These are phyloP conservation scores for Xestoiulus laeticollis DNA, from an alignment of 2,888 invertebrate species.

Conservation along the genomic window DNA sequence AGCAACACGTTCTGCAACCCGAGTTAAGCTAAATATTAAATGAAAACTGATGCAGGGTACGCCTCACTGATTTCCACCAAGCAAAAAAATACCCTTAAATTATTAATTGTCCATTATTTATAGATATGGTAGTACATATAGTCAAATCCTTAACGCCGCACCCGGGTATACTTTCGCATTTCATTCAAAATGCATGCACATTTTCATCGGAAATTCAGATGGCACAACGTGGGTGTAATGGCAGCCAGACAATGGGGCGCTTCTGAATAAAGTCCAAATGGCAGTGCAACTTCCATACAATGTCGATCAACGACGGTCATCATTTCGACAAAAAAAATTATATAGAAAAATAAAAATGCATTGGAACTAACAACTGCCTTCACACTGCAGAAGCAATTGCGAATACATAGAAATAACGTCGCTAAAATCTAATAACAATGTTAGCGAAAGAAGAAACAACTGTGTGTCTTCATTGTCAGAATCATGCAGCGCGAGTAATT, in stretches of 20 bases:
- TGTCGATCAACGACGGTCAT: not conserved
- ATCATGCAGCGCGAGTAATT: not conserved
- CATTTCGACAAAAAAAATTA: not conserved
- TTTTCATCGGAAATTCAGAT: not conserved
- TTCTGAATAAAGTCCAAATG: not conserved
- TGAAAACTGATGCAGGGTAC: no score
- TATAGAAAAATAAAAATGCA: not conserved
- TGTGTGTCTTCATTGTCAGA: not conserved
- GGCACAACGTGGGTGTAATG: not conserved
- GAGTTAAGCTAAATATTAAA: no score
- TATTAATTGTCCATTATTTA: no score
- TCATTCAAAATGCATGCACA: not conserved
- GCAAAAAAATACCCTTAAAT: no score
- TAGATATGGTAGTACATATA: no score
- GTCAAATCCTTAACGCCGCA: no score
- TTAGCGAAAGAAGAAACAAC: not conserved
- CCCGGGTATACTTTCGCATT: no score
- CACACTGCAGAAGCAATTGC: not conserved
- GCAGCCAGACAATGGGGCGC: constrained; percentile 22
- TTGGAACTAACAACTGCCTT: not conserved
- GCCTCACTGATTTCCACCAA: no score
- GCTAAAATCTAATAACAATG: constrained; percentile 5
- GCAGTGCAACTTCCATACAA: not conserved
- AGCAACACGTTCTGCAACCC: no score
- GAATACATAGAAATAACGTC: not conserved